phyloP scores from a whole-genome alignment of 2,797 vertebrate genomes.

The Muraenolepis orangiensis region DNA sequence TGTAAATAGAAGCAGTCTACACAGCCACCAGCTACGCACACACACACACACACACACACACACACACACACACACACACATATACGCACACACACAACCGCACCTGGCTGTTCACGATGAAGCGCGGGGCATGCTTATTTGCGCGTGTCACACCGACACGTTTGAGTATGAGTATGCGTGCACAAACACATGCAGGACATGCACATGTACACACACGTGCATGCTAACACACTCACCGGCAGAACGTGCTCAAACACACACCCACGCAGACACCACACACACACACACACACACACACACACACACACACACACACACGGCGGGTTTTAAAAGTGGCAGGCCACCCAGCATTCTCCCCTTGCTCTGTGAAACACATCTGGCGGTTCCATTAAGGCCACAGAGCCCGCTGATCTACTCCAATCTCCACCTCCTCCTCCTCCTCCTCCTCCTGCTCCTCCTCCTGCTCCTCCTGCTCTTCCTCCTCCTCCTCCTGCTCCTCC shows the following conservation, averaged over 20 bases:
- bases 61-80: conserved; percentile 3
- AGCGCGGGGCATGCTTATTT: background rate
- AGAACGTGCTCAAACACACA: background rate
- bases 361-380: conserved; percentile 50
- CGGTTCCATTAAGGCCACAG: conserved; percentile 40
- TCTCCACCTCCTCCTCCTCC: background rate
- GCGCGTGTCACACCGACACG: background rate
- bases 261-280: conserved; percentile 20
- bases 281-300: background rate
- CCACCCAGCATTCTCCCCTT: conserved; percentile 44
- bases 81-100: conserved; percentile 26
- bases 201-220: background rate
- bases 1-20: too few relatives aligned
- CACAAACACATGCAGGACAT: conserved; percentile 25
- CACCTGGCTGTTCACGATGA: background rate
- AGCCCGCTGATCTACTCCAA: background rate
- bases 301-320: conserved; percentile 5
- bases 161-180: background rate
- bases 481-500: background rate
- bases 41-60: too few relatives aligned
- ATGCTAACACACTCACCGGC: background rate
- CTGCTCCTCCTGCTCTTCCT: background rate
- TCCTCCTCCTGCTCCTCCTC: background rate
- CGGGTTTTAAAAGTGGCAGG: conserved; percentile 34
- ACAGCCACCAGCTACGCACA: too few relatives aligned